Base-by-base conservation (phyloP, 2,888 invertebrate species). In the Drosophila cognata region DNA sequence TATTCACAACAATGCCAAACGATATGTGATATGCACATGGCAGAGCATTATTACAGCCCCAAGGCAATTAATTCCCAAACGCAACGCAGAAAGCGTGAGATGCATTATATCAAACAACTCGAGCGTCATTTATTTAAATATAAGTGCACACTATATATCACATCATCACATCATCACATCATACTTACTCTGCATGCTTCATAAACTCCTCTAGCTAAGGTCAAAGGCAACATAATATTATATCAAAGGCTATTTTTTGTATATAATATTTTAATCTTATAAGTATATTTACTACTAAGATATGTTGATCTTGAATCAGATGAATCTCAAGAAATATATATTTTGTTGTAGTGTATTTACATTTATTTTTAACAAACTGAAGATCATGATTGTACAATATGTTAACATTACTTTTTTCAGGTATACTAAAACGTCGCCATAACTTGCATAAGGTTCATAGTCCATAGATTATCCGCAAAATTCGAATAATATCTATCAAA, bases 1-100 rank as follows among this genome's bases (percentile, higher is more conserved):
- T 69, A 81, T 81, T 57, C 59, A 74, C 55, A 74, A 68, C 73
- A 79, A 66, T 73, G 61, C 55, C 50, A 74, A 46, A 46, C 65
- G 79, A 65, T 56, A 78, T 78, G 69, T 51, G 78, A 68, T 77
- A 78, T 64, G 57, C 48, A 55, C 52, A 62, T 69, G 61, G 36
- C 67, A 48, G 57, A 61, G 57, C 71, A 71, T 58, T 71, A 71
- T 48, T 51, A 38, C n/a, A 38, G 43, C 50, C 46, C 31, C 50
- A 10, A 43, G 51, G 33, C 69, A 77, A 73, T 78, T 69, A 74
- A 78, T 69, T 64, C 48, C 59, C 56, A 64, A 61, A 51, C 57
- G 72, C 51, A n/a, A 43, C 16, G 4, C 11, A 36, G 48, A 58
- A 33, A 36, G 53, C 36, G 10, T 52, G 38, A 57, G 18, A 53